phyloP scores from a whole-genome alignment of 23 tunicate genomes.

The Ciona savignyi region DNA sequence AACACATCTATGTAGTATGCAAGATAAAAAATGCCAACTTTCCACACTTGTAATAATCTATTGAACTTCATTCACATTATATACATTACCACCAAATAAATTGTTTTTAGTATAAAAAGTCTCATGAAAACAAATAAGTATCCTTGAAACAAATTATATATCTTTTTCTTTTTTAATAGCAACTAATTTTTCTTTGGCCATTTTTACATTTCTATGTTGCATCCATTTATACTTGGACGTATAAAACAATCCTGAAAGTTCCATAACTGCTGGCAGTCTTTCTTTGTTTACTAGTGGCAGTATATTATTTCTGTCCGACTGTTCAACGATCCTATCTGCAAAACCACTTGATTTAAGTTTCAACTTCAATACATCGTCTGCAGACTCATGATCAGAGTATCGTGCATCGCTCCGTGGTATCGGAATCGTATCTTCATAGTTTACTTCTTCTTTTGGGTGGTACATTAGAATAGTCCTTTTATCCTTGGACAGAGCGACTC shows the following conservation, averaged over 20 bases:
- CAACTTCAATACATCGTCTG: slow-evolving; percentile 25
- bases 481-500: slow-evolving; percentile 70
- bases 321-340: slow-evolving; percentile 50
- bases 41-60: no score
- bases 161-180: no score
- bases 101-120: no score
- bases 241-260: slow-evolving; percentile 50
- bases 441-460: slow-evolving; percentile 40
- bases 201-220: no score
- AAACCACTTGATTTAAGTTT: slow-evolving; percentile 22
- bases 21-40: no score
- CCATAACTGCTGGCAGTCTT: slow-evolving; percentile 49
- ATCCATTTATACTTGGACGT: slow-evolving; percentile 77
- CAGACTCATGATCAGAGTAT: slow-evolving; percentile 30
- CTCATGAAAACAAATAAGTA: no score
- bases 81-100: no score
- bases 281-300: slow-evolving; percentile 57
- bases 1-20: no score
- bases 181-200: no score
- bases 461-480: slow-evolving; percentile 59
- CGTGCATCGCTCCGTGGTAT: slow-evolving; percentile 68
- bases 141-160: no score
- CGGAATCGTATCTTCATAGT: slow-evolving; percentile 69
- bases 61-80: no score
- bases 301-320: slow-evolving; percentile 20